Conservation (phyloP, 2,113 vertebrate species). For the Monopterus albus region DNA sequence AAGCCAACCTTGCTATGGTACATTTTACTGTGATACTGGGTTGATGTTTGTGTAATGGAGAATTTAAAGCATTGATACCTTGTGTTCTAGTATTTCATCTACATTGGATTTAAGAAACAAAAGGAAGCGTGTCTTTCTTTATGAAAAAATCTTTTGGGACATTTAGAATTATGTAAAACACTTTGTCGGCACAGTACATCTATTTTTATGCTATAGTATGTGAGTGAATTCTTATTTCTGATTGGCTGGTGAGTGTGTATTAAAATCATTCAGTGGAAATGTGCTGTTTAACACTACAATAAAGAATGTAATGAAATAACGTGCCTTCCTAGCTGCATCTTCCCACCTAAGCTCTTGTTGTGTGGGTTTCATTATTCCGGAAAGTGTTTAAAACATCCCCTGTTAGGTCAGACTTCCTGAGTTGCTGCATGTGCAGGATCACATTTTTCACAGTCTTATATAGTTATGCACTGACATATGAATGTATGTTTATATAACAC, state of each 20-base stretch:
- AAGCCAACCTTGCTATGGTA: too few species aligned
- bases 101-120: background rate
- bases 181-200: background rate
- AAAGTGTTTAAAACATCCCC: background rate
- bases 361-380: background rate
- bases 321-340: background rate
- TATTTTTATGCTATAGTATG: background rate
- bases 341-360: background rate
- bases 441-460: too few species aligned
- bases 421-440: background rate
- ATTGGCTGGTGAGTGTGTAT: background rate
- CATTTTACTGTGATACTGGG: too few species aligned
- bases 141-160: background rate
- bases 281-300: background rate
- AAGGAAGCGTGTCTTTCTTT: background rate
- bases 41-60: too few species aligned
- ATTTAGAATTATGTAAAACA: background rate
- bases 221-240: background rate
- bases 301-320: too few species aligned
- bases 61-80: too few species aligned
- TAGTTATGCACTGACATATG: too few species aligned
- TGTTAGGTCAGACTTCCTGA: constrained; percentile 1
- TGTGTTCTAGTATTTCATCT: background rate
- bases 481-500: background rate
- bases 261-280: background rate